Evolutionary conservation across 2,113 vertebrate species (phyloP).

Genomic region (Prolemur simus): DNA sequence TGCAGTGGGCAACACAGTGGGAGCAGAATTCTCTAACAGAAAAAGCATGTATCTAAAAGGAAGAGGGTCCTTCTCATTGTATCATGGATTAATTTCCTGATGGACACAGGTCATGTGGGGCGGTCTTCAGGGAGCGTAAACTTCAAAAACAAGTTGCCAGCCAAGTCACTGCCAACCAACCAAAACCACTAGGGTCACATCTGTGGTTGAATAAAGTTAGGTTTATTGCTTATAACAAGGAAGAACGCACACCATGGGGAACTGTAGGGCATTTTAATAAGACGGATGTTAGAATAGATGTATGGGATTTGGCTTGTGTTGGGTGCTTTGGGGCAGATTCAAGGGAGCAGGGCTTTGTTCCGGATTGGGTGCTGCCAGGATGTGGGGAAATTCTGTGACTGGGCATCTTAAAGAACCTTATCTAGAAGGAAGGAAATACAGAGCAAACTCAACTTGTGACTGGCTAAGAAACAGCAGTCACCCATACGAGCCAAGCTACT

Average conservation of each 20-base stretch:
- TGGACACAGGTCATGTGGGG: neutral
- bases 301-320: neutral
- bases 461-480: no score
- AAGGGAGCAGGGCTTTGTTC: neutral
- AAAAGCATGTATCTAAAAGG: neutral
- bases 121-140: neutral
- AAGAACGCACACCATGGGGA: neutral
- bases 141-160: neutral
- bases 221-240: neutral
- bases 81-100: neutral
- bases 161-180: neutral
- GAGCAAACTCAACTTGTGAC: neutral
- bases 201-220: neutral
- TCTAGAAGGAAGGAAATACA: neutral
- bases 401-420: neutral
- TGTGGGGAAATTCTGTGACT: no score
- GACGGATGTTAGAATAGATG: neutral
- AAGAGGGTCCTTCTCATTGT: neutral
- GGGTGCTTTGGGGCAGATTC: neutral
- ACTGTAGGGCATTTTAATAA: neutral
- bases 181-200: neutral
- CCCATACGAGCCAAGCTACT: accelerated
- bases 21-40: neutral
- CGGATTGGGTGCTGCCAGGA: neutral
- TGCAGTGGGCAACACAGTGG: neutral